Percentiles rank a stretch among this genome's conserved stretches.
phyloP scores from a whole-genome alignment of 1,140 invertebrate genomes.

The Macrobrachium rosenbergii region DNA sequence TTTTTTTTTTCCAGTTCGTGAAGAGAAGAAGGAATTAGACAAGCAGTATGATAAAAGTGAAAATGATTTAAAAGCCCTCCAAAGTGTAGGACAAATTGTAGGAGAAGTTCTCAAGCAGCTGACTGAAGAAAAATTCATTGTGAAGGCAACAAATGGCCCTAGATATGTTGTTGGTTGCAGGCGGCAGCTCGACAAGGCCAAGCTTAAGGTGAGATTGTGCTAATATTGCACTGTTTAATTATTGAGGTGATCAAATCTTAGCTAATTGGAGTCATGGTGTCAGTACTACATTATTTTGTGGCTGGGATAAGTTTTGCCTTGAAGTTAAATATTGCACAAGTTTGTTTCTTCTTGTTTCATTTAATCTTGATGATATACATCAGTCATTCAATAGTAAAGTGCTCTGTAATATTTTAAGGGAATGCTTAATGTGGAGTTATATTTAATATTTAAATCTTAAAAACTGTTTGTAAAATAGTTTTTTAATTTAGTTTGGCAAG shows the following conservation, averaged over 20 bases:
- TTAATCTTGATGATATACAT: too few relatives aligned
- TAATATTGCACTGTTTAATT: not conserved
- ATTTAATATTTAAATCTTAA: too few relatives aligned
- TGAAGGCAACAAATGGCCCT: slow-evolving; percentile 99
- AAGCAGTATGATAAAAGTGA: slow-evolving; percentile 99
- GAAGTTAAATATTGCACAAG: too few relatives aligned
- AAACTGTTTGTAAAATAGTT: too few relatives aligned
- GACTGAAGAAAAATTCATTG: slow-evolving; percentile 99
- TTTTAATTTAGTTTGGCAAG: too few relatives aligned
- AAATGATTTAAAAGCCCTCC: slow-evolving; percentile 98
- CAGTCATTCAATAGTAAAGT: too few relatives aligned
- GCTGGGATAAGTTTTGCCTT: too few relatives aligned
- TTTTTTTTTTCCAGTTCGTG: slow-evolving; percentile 81
- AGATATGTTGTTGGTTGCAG: slow-evolving; percentile 99
- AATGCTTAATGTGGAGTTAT: too few relatives aligned
- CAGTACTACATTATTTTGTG: too few relatives aligned
- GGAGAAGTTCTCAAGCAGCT: slow-evolving; percentile 99
- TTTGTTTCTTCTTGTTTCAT: too few relatives aligned
- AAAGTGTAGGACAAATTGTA: slow-evolving; percentile 99
- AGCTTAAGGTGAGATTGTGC: slow-evolving; percentile 78
- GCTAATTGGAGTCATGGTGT: not conserved
- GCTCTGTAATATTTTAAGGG: too few relatives aligned
- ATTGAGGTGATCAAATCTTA: not conserved
- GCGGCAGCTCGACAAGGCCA: slow-evolving; percentile 95
- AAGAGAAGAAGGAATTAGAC: slow-evolving; percentile 95